phyloP scores from a whole-genome alignment of 2,113 vertebrate genomes.

The Vidua macroura region DNA sequence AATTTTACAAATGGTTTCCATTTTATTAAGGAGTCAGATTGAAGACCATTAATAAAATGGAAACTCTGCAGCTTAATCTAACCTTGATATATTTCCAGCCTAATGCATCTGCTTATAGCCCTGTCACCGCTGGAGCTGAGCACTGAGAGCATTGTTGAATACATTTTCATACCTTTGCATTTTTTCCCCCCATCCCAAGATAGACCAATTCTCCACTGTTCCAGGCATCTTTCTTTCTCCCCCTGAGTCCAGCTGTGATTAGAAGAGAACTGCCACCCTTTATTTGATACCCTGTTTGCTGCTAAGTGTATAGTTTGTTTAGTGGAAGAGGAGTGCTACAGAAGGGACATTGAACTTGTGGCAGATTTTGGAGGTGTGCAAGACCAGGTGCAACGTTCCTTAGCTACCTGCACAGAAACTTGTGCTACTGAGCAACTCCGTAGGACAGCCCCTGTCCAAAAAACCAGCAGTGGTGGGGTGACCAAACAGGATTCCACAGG shows the following conservation, averaged over 20 bases:
- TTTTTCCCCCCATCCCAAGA: not conserved
- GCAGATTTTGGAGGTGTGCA: not conserved
- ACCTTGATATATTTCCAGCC: slow-evolving; percentile 60
- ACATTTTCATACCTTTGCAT: slow-evolving; percentile 55
- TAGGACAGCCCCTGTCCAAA: not conserved
- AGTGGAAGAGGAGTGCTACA: not conserved
- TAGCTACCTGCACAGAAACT: not conserved
- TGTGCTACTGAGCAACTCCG: not conserved
- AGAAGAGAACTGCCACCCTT: not conserved
- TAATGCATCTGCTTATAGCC: slow-evolving; percentile 64
- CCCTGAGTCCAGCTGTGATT: not conserved
- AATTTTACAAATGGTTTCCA: slow-evolving; percentile 64
- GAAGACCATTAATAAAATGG: slow-evolving; percentile 66
- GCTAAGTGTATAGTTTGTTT: not conserved
- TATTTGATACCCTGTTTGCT: not conserved
- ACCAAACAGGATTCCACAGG: not conserved
- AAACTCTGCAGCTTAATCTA: slow-evolving; percentile 65
- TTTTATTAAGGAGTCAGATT: slow-evolving; percentile 65
- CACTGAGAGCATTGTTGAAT: slow-evolving; percentile 36
- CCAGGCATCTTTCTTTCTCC: not conserved
- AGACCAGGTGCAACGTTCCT: not conserved
- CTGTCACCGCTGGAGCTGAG: slow-evolving; percentile 35
- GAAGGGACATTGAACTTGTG: not conserved
- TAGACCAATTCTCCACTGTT: slow-evolving; percentile 12
- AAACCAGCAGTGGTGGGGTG: not conserved